Evolutionary conservation across 2,113 vertebrate genomes (phyloP).

Genomic region (Nothocercus nigrocapillus): DNA sequence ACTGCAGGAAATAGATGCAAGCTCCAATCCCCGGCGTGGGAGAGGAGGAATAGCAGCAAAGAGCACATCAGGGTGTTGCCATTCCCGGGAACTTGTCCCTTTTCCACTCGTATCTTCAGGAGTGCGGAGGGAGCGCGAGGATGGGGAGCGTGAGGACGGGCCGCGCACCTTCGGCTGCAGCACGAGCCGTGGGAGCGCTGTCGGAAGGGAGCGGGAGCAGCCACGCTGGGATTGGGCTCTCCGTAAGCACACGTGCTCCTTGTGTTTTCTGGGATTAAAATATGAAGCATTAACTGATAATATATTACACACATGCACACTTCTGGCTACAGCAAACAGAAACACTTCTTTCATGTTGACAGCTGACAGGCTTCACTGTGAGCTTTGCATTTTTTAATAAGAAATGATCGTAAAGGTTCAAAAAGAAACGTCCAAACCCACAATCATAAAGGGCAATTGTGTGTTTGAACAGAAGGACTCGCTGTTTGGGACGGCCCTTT

Average conservation of each 20-base stretch:
- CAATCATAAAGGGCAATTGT: slow-evolving; percentile 38
- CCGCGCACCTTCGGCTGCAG: neutral
- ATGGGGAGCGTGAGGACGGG: neutral
- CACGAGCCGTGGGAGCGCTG: neutral
- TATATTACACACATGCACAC: neutral
- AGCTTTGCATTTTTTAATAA: slow-evolving; percentile 17
- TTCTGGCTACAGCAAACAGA: neutral
- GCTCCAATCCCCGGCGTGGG: neutral
- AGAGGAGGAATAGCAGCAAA: neutral
- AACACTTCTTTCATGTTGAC: neutral
- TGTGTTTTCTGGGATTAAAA: neutral
- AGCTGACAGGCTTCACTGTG: neutral
- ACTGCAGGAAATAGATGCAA: neutral
- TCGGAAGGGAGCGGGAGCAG: neutral
- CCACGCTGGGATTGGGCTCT: neutral
- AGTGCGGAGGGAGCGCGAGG: neutral
- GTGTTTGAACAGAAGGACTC: neutral
- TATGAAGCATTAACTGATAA: neutral
- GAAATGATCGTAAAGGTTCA: neutral
- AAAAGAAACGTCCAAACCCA: neutral
- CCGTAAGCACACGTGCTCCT: neutral
- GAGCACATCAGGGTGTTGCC: neutral
- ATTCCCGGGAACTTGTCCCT: neutral
- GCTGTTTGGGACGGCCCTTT: slow-evolving; percentile 10
- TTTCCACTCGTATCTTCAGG: neutral